These are phyloP conservation scores for Hepsetus odoe DNA, from an alignment of 2,113 vertebrate genomes.

Conservation along the genomic window DNA sequence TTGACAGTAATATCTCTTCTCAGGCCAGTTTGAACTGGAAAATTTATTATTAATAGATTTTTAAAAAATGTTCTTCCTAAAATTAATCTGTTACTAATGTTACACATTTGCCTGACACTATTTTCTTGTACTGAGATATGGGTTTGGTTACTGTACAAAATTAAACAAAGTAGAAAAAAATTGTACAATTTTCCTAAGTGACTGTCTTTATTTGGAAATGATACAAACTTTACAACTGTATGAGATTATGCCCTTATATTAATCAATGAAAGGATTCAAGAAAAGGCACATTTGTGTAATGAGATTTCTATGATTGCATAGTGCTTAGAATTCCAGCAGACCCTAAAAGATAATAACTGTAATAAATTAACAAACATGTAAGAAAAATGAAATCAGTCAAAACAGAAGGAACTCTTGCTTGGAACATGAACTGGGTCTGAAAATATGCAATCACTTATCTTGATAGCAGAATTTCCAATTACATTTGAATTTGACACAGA, in stretches of 20 bases:
- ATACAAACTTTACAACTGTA: conserved; percentile 43
- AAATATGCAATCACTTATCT: conserved; percentile 3
- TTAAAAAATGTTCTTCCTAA: too few species aligned
- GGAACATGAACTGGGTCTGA: neutral
- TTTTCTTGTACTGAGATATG: too few species aligned
- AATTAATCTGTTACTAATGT: too few species aligned
- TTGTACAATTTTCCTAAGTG: conserved; percentile 17
- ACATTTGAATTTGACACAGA: neutral
- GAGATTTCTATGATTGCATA: conserved; percentile 52
- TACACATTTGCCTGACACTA: too few species aligned
- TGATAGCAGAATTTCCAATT: conserved; percentile 20
- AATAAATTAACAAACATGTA: neutral
- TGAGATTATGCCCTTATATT: conserved; percentile 25
- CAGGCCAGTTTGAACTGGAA: too few species aligned
- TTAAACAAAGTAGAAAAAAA: neutral
- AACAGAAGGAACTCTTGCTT: conserved; percentile 8
- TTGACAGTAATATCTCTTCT: too few species aligned
- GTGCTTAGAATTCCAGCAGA: conserved; percentile 49
- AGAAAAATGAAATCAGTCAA: neutral
- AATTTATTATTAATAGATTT: too few species aligned
- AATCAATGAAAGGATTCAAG: conserved; percentile 28
- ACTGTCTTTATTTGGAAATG: conserved; percentile 48
- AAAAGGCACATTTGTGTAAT: conserved; percentile 46
- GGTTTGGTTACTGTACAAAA: neutral
- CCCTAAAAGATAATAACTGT: neutral